phyloP scores from a whole-genome alignment of 2,888 invertebrate species.

The Dioctria linearis region DNA sequence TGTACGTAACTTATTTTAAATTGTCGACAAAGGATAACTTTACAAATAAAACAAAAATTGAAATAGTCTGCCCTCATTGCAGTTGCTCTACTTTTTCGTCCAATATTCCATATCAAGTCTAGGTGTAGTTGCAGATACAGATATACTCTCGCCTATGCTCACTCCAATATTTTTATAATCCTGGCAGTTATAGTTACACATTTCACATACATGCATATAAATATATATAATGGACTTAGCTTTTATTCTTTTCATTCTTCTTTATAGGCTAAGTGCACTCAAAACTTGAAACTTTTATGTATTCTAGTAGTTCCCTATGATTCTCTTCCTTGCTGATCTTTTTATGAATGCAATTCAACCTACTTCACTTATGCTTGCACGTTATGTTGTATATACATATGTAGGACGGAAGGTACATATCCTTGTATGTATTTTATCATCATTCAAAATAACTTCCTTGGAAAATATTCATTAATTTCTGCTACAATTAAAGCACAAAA shows the following conservation, averaged over 20 bases:
- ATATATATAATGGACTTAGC: slow-evolving; percentile 1
- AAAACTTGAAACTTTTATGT: slow-evolving; percentile 26
- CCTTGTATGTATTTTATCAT: not conserved
- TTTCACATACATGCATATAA: not conserved
- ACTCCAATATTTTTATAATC: not conserved
- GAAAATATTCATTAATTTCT: not conserved
- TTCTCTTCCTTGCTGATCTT: not conserved
- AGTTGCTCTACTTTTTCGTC: slow-evolving; percentile 33
- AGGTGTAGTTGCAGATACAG: not conserved
- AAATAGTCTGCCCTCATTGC: slow-evolving; percentile 7
- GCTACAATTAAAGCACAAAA: not conserved
- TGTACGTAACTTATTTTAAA: not conserved
- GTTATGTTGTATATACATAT: not conserved
- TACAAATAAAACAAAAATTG: slow-evolving; percentile 3
- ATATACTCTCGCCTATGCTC: not conserved
- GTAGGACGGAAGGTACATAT: too few species aligned
- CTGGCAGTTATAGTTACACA: not conserved
- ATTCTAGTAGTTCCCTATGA: not conserved
- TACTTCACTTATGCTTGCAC: not conserved
- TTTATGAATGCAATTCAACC: slow-evolving; percentile 16
- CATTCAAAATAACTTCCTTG: slow-evolving; percentile 11
- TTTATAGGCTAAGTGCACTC: slow-evolving; percentile 37
- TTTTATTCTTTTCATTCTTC: slow-evolving; percentile 17
- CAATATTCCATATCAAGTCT: slow-evolving; percentile 24
- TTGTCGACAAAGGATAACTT: not conserved